These are phyloP conservation scores for Cyanoderma ruficeps DNA, from an alignment of 2,113 vertebrate genomes.

Conservation along the genomic window DNA sequence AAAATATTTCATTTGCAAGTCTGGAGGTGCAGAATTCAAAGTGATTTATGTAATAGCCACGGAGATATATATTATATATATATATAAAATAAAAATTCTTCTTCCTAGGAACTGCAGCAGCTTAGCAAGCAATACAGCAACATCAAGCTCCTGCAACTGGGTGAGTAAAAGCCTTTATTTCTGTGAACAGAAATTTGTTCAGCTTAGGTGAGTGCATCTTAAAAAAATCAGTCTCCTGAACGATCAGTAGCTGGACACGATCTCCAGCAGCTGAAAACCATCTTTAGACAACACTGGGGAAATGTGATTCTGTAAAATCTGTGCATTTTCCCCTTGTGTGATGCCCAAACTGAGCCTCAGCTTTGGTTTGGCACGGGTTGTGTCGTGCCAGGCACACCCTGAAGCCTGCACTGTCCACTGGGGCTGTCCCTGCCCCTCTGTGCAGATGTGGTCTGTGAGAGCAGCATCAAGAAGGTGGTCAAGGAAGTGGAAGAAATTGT, in stretches of 20 bases:
- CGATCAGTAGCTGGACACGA: not conserved
- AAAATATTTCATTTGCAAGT: not conserved
- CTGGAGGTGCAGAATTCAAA: not conserved
- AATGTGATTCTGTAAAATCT: not conserved
- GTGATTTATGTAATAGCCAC: not conserved
- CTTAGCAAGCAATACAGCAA: constrained; percentile 62
- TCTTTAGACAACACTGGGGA: not conserved
- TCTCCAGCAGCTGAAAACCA: not conserved
- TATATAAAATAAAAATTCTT: not conserved
- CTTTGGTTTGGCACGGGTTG: not conserved
- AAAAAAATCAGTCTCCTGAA: not conserved
- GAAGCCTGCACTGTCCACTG: not conserved
- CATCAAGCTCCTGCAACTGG: constrained; percentile 48
- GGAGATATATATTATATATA: too few species aligned
- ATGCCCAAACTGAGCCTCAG: not conserved
- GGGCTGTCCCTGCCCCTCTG: not conserved
- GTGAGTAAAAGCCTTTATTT: constrained; percentile 27
- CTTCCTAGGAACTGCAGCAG: constrained; percentile 55
- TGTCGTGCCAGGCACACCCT: fast-evolving
- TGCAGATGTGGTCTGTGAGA: constrained; percentile 52
- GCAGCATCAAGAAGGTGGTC: constrained; percentile 71
- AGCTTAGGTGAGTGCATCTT: not conserved
- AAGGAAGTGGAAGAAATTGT: constrained; percentile 65
- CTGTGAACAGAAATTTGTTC: not conserved
- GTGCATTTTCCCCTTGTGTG: not conserved